Base-by-base conservation (phyloP, 2,113 vertebrate species). In the Tricholaema leucomelas region DNA sequence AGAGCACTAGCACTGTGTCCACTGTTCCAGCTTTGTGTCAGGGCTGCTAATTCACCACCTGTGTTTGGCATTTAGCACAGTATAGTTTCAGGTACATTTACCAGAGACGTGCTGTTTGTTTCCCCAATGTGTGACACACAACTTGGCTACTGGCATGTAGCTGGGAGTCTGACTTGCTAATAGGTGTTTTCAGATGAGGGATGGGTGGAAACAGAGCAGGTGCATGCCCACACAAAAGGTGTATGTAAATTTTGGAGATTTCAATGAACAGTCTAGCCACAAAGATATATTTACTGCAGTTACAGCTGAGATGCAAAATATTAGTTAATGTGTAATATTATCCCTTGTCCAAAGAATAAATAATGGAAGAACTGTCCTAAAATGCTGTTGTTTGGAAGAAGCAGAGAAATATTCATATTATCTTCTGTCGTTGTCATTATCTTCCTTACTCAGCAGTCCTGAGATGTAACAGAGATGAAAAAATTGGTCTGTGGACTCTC, bases 81-180 rank as follows among this genome's bases (percentile, higher is more conserved):
- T 78, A 17, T 65, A 72, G 75, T 85, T 95, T 50, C 38, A 46
- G 66, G 14, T 40, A 5, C 10, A 0, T 44, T 46, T 85, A 63
- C 31, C 80, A 75, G 91, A 80, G 55, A 73, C n/a, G 0, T 14
- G 24, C 56, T 54, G 36, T 76, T 94, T 92, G n/a, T 89, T 81
- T 87, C 83, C 88, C 88, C 86, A 50, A 78, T 71, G 55, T 67
- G 66, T 77, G 89, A 94, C 71, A 64, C 73, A 58, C 52, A 70
- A 55, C 59, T 83, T 56, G 50, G 81, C 92, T 88, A 3, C 82
- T 65, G 83, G 85, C 75, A 31, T 14, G 42, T 30, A 90, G 95
- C 86, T 91, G 82, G 92, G 80, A 97, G 84, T 77, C 70, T 55
- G 90, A 46, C 59, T 90, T 94, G 81, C 40, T 95, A 82, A 85